phyloP scores from a whole-genome alignment of 2,888 invertebrate genomes.

The Aphodius granarius region DNA sequence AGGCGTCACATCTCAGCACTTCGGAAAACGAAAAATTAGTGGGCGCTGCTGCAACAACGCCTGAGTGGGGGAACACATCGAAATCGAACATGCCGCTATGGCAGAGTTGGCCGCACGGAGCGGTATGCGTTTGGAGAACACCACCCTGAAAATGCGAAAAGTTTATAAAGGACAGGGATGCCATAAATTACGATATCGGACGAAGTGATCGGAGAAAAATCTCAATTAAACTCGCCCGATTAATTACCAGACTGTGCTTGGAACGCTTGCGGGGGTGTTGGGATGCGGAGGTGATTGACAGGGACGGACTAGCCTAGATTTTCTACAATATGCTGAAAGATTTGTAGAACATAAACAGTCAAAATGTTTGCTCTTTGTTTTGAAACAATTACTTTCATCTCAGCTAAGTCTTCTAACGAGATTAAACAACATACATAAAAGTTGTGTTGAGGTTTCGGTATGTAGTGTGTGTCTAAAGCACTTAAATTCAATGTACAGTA shows the following conservation, averaged over 20 bases:
- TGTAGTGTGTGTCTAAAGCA: no score
- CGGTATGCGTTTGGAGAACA: neutral
- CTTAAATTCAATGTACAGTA: no score
- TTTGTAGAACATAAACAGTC: neutral
- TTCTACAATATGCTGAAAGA: neutral
- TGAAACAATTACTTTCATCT: no score
- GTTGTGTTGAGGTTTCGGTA: no score
- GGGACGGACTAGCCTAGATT: slow-evolving; percentile 1
- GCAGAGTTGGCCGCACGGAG: neutral
- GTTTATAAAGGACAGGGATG: slow-evolving; percentile 38
- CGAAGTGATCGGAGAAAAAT: slow-evolving; percentile 50
- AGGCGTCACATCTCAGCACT: neutral
- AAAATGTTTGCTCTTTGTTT: neutral
- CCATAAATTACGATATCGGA: slow-evolving; percentile 50
- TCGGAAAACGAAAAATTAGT: neutral
- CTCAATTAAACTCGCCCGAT: slow-evolving; percentile 53
- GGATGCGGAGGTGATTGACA: slow-evolving; percentile 1
- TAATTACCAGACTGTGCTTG: slow-evolving; percentile 52
- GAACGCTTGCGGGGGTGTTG: slow-evolving; percentile 32
- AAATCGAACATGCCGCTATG: neutral
- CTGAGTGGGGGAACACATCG: neutral
- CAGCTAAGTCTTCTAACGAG: no score
- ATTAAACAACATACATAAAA: no score
- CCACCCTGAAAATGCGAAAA: slow-evolving; percentile 7
- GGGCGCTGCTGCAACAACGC: neutral